phyloP scores from a whole-genome alignment of 2,797 vertebrate genomes.

The Sebastes cheni region DNA sequence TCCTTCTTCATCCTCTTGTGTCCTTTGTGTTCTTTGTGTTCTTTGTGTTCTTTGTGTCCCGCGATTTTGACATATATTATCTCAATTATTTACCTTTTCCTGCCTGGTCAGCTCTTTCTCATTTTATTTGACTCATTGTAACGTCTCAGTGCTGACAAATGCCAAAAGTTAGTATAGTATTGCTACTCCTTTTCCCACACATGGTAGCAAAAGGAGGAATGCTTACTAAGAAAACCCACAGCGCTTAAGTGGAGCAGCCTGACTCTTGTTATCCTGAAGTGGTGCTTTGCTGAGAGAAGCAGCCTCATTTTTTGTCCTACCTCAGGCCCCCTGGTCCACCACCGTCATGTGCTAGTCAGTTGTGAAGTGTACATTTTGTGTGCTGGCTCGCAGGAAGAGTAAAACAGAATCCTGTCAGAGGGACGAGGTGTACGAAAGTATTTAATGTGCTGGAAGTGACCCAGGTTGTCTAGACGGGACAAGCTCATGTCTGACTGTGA shows the following conservation, averaged over 20 bases:
- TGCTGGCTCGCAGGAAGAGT: constrained; percentile 28
- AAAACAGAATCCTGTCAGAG: constrained; percentile 16
- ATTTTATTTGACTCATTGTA: not conserved
- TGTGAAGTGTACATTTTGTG: constrained; percentile 41
- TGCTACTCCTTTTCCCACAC: constrained; percentile 8
- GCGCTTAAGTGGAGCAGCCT: constrained; percentile 54
- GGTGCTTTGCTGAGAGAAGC: constrained; percentile 36
- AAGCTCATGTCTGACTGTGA: constrained; percentile 29
- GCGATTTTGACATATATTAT: not conserved
- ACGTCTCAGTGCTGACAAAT: not conserved
- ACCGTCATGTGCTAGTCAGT: constrained; percentile 67
- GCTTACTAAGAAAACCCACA: constrained; percentile 23
- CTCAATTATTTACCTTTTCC: not conserved
- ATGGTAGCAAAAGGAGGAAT: constrained; percentile 21
- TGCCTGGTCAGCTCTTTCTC: not conserved
- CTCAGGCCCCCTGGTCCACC: constrained; percentile 21
- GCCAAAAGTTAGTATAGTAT: not conserved
- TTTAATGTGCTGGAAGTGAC: constrained; percentile 24
- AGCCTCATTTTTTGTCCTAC: constrained; percentile 22
- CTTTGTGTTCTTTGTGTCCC: not conserved
- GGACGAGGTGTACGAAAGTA: constrained; percentile 4
- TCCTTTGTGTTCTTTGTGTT: not conserved
- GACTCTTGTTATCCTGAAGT: constrained; percentile 60
- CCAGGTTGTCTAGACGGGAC: constrained; percentile 51
- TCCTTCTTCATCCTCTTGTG: not conserved